These are phyloP conservation scores for Leucozona laternaria DNA, from an alignment of 2,888 invertebrate genomes.

Conservation along the genomic window DNA sequence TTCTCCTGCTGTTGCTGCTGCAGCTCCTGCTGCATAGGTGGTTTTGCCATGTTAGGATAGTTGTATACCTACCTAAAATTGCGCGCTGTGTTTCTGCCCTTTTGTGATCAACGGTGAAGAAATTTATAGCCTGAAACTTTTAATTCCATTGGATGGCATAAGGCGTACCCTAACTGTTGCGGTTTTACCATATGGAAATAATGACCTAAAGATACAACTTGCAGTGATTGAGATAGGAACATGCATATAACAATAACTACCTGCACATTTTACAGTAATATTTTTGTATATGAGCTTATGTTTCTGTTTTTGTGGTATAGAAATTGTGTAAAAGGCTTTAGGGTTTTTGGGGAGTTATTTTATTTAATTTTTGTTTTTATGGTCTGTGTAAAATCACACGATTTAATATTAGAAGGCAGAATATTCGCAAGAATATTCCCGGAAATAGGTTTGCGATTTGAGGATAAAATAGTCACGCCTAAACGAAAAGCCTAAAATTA, in stretches of 20 bases:
- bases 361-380: background rate
- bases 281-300: background rate
- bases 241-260: background rate
- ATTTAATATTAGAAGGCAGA: background rate
- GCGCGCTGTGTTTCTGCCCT: constrained; percentile 44
- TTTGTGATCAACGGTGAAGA: constrained; percentile 65
- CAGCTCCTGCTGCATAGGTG: constrained; percentile 13
- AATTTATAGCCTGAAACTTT: constrained; percentile 67
- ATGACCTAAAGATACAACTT: constrained; percentile 58
- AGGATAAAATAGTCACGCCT: background rate
- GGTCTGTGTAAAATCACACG: background rate
- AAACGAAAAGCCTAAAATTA: too few relatives aligned
- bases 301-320: background rate
- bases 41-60: constrained; percentile 16
- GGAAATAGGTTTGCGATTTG: background rate
- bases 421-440: background rate
- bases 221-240: constrained; percentile 37
- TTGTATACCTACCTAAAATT: constrained; percentile 11
- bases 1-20: background rate
- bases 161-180: constrained; percentile 52
- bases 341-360: background rate
- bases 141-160: constrained; percentile 44
- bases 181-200: constrained; percentile 56
- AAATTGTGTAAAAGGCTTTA: background rate
- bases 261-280: constrained; percentile 11